phyloP scores from a whole-genome alignment of 2,888 invertebrate species.

The Pseudanteris insignis region DNA sequence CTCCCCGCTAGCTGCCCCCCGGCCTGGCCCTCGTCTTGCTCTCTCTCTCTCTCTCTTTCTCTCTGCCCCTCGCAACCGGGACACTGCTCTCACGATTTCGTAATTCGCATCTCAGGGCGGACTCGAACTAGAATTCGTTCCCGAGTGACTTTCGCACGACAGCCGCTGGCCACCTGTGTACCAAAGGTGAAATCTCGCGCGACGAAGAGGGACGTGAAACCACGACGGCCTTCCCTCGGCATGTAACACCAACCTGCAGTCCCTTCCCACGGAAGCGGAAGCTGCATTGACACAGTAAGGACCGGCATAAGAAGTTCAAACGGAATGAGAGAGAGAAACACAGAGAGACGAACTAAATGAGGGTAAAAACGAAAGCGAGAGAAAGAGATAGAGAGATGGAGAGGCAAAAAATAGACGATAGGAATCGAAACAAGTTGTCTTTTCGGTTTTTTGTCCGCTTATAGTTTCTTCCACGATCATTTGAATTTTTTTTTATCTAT shows the following conservation, averaged over 20 bases:
- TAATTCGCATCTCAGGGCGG: conserved; percentile 32
- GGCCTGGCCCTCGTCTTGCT: no score
- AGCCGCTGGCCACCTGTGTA: conserved; percentile 46
- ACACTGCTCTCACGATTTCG: conserved; percentile 44
- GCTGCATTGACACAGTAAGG: conserved; percentile 24
- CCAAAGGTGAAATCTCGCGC: conserved; percentile 51
- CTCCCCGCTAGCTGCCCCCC: no score
- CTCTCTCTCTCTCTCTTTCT: neutral
- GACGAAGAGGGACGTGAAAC: conserved; percentile 48
- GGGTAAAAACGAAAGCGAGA: no score
- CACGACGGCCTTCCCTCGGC: conserved; percentile 40
- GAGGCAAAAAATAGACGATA: no score
- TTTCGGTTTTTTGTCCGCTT: no score
- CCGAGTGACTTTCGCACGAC: conserved; percentile 62
- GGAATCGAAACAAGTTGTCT: neutral
- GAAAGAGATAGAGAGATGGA: no score
- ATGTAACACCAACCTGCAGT: conserved; percentile 56
- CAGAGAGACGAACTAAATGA: no score
- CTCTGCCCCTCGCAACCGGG: conserved; percentile 2
- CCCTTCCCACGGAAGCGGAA: conserved; percentile 63
- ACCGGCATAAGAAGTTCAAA: conserved; percentile 7
- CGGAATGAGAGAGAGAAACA: conserved; percentile 7
- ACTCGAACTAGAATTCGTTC: conserved; percentile 34
- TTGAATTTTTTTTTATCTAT: no score
- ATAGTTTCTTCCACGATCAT: no score